Evolutionary conservation across 2,888 invertebrate genomes (phyloP).

Genomic region (Nipponacmea schrenckii): DNA sequence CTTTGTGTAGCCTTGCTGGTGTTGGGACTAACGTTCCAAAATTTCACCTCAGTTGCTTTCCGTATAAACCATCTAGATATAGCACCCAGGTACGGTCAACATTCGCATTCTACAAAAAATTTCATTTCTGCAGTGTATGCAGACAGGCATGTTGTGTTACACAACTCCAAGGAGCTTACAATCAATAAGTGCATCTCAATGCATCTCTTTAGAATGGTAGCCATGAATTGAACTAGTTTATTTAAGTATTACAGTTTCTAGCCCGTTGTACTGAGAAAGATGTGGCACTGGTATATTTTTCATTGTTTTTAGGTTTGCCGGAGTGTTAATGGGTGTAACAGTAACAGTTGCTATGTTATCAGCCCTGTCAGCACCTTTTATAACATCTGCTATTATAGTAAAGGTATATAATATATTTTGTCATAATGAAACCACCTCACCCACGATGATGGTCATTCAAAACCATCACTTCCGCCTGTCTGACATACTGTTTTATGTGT

Average conservation of each 20-base stretch:
- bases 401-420: conserved; percentile 27
- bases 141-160: too few relatives aligned
- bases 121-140: conserved; percentile 19
- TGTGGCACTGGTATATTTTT: too few relatives aligned
- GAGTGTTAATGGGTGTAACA: conserved; percentile 44
- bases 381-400: conserved; percentile 37
- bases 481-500: too few relatives aligned
- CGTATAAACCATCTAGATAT: conserved; percentile 62
- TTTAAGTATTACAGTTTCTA: too few relatives aligned
- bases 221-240: too few relatives aligned
- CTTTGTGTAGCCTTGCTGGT: conserved; percentile 40
- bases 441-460: too few relatives aligned
- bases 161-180: too few relatives aligned
- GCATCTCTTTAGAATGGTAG: too few relatives aligned
- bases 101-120: conserved; percentile 18
- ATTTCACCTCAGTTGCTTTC: conserved; percentile 42
- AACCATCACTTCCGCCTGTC: too few relatives aligned
- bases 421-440: too few relatives aligned
- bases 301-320: conserved; percentile 29
- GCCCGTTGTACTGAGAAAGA: too few relatives aligned
- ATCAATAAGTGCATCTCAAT: too few relatives aligned
- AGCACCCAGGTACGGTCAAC: conserved; percentile 51
- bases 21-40: conserved; percentile 40
- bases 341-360: conserved; percentile 43
- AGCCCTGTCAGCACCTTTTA: conserved; percentile 42